These are phyloP conservation scores for Helarctos malayanus DNA, from an alignment of 2,797 vertebrate genomes.

Conservation along the genomic window DNA sequence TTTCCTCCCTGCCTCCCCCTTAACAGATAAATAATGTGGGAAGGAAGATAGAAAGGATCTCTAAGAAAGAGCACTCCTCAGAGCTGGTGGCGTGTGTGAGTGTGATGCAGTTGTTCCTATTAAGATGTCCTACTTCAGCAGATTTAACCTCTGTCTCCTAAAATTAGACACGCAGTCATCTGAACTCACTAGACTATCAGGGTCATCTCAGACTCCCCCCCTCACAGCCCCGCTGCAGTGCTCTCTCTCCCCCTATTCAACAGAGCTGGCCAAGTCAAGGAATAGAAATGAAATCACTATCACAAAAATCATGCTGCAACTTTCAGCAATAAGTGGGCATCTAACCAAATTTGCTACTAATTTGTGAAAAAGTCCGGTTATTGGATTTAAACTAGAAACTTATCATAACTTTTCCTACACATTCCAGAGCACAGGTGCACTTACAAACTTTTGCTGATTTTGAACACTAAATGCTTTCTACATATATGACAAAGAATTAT, in stretches of 20 bases:
- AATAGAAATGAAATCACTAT: not conserved
- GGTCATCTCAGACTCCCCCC: not conserved
- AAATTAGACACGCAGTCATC: not conserved
- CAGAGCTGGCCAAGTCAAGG: not conserved
- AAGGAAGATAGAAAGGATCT: not conserved
- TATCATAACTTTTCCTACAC: not conserved
- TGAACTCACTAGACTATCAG: not conserved
- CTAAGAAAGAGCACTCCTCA: not conserved
- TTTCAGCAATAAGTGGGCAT: not conserved
- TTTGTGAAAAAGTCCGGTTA: not conserved
- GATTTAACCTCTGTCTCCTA: not conserved
- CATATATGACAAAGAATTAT: not conserved
- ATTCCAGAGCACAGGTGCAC: not conserved
- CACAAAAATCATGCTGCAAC: not conserved
- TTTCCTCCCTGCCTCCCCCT: not conserved
- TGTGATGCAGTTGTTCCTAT: not conserved
- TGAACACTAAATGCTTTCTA: not conserved
- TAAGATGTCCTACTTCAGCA: not conserved
- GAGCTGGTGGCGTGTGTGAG: not conserved
- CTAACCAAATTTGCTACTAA: not conserved
- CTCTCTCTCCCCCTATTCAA: no score
- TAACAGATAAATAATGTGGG: not conserved
- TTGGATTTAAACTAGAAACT: not conserved
- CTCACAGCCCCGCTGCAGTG: accelerated
- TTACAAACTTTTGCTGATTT: not conserved